These are phyloP conservation scores for Cephus cinctus DNA, from an alignment of 1,140 invertebrate species.

Conservation along the genomic window DNA sequence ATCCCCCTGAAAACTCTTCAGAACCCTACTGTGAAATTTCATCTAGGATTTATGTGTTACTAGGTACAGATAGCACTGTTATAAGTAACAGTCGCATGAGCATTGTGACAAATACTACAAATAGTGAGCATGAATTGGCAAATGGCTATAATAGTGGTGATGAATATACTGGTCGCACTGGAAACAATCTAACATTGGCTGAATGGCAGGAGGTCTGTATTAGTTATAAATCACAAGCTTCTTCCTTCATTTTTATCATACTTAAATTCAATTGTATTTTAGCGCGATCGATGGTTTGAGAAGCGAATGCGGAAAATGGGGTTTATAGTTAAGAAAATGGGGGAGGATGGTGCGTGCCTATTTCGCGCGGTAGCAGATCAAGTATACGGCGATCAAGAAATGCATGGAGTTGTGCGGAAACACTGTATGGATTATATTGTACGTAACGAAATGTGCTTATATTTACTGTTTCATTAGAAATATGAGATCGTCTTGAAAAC, in stretches of 20 bases:
- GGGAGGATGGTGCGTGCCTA: constrained; percentile 90
- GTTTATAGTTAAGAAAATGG: constrained; percentile 84
- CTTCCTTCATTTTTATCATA: constrained; percentile 1
- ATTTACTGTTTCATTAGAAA: neutral
- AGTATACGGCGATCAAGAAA: constrained; percentile 91
- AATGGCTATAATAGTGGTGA: constrained; percentile 76
- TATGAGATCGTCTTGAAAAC: neutral
- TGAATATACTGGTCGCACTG: constrained; percentile 66
- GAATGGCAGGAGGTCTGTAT: constrained; percentile 62
- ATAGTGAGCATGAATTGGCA: constrained; percentile 40
- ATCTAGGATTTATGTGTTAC: neutral
- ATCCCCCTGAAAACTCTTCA: no score
- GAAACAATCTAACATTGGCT: constrained; percentile 57
- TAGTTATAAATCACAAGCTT: constrained; percentile 6
- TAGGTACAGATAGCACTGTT: constrained; percentile 36
- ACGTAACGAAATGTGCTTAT: constrained; percentile 38
- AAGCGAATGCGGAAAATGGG: constrained; percentile 74
- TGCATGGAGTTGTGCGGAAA: constrained; percentile 81
- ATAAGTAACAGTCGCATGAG: constrained; percentile 40
- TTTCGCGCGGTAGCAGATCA: constrained; percentile 92
- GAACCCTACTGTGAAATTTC: neutral
- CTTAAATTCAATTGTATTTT: constrained; percentile 21
- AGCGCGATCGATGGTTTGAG: constrained; percentile 70
- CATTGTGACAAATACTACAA: constrained; percentile 35
- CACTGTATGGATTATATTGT: constrained; percentile 95